phyloP scores from a whole-genome alignment of 2,113 vertebrate genomes.

The Pygoscelis antarcticus region DNA sequence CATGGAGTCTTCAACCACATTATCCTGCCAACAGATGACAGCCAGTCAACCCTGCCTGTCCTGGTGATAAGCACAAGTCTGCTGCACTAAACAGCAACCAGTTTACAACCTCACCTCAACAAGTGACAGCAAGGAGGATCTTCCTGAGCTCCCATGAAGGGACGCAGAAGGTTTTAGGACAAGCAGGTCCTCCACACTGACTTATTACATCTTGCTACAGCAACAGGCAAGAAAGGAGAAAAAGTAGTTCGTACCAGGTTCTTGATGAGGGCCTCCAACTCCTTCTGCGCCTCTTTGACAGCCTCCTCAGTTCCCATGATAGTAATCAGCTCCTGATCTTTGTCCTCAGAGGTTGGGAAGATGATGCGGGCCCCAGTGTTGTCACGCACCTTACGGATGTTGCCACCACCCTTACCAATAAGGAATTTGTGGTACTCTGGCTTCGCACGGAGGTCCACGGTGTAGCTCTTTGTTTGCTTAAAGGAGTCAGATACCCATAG shows the following conservation, averaged over 20 bases:
- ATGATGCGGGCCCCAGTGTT: constrained; percentile 94
- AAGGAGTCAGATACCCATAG: neutral
- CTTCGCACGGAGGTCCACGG: constrained; percentile 92
- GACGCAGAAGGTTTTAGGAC: neutral
- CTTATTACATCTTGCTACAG: neutral
- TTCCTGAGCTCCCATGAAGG: neutral
- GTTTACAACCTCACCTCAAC: neutral
- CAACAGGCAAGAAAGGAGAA: neutral
- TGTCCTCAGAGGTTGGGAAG: constrained; percentile 91
- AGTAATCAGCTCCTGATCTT: constrained; percentile 96
- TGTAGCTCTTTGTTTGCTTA: constrained; percentile 97
- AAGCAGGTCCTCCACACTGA: neutral
- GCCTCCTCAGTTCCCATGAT: constrained; percentile 95
- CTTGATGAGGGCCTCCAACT: constrained; percentile 92
- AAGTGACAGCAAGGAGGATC: neutral
- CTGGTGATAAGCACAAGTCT: accelerated
- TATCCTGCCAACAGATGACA: constrained; percentile 80
- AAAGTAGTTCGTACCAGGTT: constrained; percentile 81
- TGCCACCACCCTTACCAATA: constrained; percentile 94
- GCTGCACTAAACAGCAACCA: neutral
- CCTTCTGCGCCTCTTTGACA: constrained; percentile 90
- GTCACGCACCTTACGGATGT: constrained; percentile 96
- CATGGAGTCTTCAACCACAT: constrained; percentile 92
- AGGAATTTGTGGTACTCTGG: constrained; percentile 99
- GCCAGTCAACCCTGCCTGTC: neutral